Percentiles rank a stretch among this genome's conserved stretches.
These are phyloP conservation scores for Drosophila pseudotakahashii DNA, from an alignment of 2,888 invertebrate species.

Conservation along the genomic window DNA sequence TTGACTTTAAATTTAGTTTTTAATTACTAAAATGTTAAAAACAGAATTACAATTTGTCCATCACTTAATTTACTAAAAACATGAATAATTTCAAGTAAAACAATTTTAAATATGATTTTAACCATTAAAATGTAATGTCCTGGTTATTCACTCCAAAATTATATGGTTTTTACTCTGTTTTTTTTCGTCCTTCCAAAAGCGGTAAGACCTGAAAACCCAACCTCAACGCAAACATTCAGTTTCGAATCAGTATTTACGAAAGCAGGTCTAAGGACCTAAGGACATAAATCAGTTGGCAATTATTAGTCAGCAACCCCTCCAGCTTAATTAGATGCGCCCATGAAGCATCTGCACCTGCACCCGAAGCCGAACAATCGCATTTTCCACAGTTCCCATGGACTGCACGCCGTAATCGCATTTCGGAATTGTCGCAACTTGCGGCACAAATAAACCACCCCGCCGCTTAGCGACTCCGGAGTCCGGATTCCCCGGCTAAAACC, in stretches of 20 bases:
- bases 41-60: too few species aligned
- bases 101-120: too few species aligned
- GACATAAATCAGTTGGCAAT: slow-evolving; percentile 61
- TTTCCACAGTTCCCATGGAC: slow-evolving; percentile 39
- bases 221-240: neutral
- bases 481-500: slow-evolving; percentile 23
- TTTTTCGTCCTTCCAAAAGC: too few species aligned
- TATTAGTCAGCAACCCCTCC: slow-evolving; percentile 13
- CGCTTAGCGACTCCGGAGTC: slow-evolving; percentile 61
- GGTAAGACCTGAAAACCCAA: neutral
- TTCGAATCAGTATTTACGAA: slow-evolving; percentile 7
- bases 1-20: too few species aligned
- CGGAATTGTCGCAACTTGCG: slow-evolving; percentile 59
- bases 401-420: slow-evolving; percentile 68
- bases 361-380: slow-evolving; percentile 54
- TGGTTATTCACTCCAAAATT: too few species aligned
- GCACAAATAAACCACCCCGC: slow-evolving; percentile 83
- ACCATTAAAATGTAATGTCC: too few species aligned
- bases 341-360: slow-evolving; percentile 44
- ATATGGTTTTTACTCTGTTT: too few species aligned
- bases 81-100: too few species aligned
- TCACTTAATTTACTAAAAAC: too few species aligned
- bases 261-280: slow-evolving; percentile 3
- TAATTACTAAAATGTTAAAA: too few species aligned
- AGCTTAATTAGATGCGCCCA: slow-evolving; percentile 44